Evolutionary conservation across 2,113 vertebrate species (phyloP).

Genomic region (Boulengeromyrus knoepffleri): DNA sequence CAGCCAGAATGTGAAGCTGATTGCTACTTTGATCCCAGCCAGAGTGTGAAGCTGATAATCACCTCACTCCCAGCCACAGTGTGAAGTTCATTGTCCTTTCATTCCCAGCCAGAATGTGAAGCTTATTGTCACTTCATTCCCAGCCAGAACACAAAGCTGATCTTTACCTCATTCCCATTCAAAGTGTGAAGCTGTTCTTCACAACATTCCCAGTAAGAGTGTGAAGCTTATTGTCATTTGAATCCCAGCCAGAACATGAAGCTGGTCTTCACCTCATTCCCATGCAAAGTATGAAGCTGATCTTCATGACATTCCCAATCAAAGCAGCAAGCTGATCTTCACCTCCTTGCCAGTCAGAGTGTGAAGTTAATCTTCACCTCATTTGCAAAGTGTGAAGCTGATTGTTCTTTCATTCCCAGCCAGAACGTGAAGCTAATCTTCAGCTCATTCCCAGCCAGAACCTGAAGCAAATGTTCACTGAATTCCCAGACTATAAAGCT

Average conservation of each 20-base stretch:
- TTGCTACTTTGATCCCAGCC: not conserved
- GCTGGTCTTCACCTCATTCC: slow-evolving; percentile 5
- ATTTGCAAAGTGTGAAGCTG: not conserved
- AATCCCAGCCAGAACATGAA: not conserved
- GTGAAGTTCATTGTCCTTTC: not conserved
- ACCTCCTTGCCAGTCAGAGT: too few species aligned
- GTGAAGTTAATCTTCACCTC: not conserved
- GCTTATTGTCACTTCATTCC: slow-evolving; percentile 14
- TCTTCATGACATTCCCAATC: not conserved
- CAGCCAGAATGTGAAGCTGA: not conserved
- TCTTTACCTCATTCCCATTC: not conserved
- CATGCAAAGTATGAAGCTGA: not conserved
- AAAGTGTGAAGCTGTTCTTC: not conserved
- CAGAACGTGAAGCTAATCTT: not conserved
- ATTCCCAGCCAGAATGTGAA: not conserved
- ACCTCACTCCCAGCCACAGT: slow-evolving; percentile 6
- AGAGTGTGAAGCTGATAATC: not conserved
- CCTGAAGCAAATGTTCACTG: not conserved
- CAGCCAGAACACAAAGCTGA: not conserved
- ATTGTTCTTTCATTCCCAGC: not conserved
- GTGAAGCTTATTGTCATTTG: not conserved
- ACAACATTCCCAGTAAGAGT: not conserved
- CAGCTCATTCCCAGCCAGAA: not conserved
- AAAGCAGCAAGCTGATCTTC: not conserved
- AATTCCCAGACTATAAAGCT: not conserved